Percentiles rank a stretch among this genome's conserved stretches.
Evolutionary conservation across 2,113 vertebrate genomes (phyloP).

Genomic region (Grammomys surdaster): DNA sequence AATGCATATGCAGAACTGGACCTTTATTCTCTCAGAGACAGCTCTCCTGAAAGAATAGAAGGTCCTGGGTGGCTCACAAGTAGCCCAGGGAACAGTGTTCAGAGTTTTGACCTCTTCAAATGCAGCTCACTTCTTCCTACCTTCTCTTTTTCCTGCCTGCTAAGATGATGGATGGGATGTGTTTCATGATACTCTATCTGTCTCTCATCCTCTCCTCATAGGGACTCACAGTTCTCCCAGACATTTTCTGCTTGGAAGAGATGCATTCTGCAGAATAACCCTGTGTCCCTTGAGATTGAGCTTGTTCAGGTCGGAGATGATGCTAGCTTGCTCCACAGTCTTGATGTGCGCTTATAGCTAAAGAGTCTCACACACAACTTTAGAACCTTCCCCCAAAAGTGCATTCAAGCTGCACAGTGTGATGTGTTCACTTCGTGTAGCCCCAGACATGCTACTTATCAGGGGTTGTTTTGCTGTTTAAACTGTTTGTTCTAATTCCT

Average conservation of each 20-base stretch:
- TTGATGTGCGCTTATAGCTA: not conserved
- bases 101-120: not conserved
- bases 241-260: not conserved
- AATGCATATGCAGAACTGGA: not conserved
- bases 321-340: not conserved
- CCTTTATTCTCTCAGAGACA: not conserved
- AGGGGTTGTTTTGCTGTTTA: not conserved
- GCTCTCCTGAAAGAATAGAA: not conserved
- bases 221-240: not conserved
- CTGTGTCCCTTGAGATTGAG: not conserved
- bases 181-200: not conserved
- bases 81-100: not conserved
- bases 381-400: not conserved
- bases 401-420: not conserved
- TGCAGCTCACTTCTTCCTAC: not conserved
- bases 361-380: not conserved
- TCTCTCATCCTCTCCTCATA: not conserved
- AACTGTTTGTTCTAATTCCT: not conserved
- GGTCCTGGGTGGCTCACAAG: not conserved
- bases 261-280: not conserved
- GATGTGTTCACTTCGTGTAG: accelerated
- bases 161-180: no score
- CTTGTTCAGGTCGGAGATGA: not conserved
- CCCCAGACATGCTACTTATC: not conserved
- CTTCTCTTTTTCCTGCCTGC: not conserved